phyloP scores from a whole-genome alignment of 2,797 vertebrate species.

The Etheostoma perlongum region DNA sequence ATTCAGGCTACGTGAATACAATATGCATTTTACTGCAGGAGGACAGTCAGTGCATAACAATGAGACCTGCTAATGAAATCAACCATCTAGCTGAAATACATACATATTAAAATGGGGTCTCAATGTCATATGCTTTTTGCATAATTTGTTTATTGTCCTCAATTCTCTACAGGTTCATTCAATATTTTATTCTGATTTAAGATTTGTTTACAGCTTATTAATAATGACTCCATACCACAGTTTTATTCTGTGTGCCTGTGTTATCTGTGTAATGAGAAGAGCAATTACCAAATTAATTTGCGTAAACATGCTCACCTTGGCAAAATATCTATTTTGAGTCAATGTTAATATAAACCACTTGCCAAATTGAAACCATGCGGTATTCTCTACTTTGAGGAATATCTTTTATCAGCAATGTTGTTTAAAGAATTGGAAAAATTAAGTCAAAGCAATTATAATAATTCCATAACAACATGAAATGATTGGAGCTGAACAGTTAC shows the following conservation, averaged over 20 bases:
- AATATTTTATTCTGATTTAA: constrained; percentile 67
- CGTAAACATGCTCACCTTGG: constrained; percentile 55
- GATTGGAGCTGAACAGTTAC: constrained; percentile 30
- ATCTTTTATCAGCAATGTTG: constrained; percentile 23
- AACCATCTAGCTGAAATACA: constrained; percentile 93
- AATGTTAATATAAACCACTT: constrained; percentile 45
- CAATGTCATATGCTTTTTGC: constrained; percentile 87
- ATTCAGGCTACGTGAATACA: constrained; percentile 87
- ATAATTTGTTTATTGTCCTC: constrained; percentile 86
- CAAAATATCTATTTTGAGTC: constrained; percentile 48
- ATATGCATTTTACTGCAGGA: constrained; percentile 94
- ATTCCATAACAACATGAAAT: constrained; percentile 15
- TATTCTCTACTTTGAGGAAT: constrained; percentile 26
- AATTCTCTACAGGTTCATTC: constrained; percentile 77
- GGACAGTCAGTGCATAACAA: constrained; percentile 95
- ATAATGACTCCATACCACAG: constrained; percentile 31
- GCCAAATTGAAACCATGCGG: constrained; percentile 33
- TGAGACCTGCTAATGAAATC: constrained; percentile 95
- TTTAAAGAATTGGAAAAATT: constrained; percentile 14
- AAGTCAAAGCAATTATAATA: constrained; percentile 31
- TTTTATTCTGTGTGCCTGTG: constrained; percentile 43
- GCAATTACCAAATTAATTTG: constrained; percentile 63
- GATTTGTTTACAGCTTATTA: constrained; percentile 53
- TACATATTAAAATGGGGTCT: constrained; percentile 92
- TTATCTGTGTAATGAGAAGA: constrained; percentile 51